Evolutionary conservation across 2,797 vertebrate species (phyloP), one percentile per base, ranked within the genome.

Genomic region (Coregonus suidteri): DNA sequence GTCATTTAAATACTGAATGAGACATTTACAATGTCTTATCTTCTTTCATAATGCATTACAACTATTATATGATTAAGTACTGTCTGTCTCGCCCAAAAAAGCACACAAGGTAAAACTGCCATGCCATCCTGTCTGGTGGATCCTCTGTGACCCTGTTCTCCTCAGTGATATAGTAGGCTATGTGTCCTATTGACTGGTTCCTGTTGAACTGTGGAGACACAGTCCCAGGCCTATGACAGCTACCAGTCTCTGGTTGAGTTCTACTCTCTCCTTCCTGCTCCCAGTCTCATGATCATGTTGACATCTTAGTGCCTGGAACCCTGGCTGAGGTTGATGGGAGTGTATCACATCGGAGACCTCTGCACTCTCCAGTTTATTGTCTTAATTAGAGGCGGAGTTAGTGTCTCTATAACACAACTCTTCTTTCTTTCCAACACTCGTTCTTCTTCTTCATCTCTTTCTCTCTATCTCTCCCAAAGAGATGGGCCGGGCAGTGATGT

Each of bases 371-470:
- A 79, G 81, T 87, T 89, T 84, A 91, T 86, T 82, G 83, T 89
- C 85, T 90, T 91, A 93, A 93, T 91, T 92, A 91, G 90, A 89
- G 85, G 80, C 82, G 80, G 81, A 84, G 79, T 88, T 85, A 83
- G 78, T 81, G 76, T 78, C 78, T 87, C 72, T 56, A 71, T 84
- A 82, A 85, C 75, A 86, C 78, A 80, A 41, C 81, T 88, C 79
- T 87, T 75, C 85, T 90, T 90, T 88, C 78, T 84, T 79, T 78
- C 75, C 75, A 82, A 62, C 74, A 69, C 77, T 77, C 34, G 68
- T 71, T 75, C 80, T 82, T 84, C 83, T 87, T 56, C 89, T 89
- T 88, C 41, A 18, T 54, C 25, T 54, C 11, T 76, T 31, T 68
- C 11, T 41, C 79, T 90, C 80, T 80, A 69, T 86, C 84, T 89